phyloP scores from a whole-genome alignment of 2,113 vertebrate genomes.

The Entomyzon cyanotis region DNA sequence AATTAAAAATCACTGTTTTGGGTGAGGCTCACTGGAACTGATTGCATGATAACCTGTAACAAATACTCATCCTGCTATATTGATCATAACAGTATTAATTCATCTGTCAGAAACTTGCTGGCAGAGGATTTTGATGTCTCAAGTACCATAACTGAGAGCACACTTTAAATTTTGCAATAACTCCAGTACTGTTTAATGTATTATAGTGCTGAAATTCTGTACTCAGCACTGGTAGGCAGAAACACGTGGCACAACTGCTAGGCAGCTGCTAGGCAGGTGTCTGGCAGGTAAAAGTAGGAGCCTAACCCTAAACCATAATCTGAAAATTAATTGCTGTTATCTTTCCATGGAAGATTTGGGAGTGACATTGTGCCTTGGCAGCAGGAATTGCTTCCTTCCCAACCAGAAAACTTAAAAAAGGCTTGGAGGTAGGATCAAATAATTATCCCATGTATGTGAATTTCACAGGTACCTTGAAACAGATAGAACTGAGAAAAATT shows the following conservation, averaged over 20 bases:
- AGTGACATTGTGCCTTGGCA: constrained; percentile 72
- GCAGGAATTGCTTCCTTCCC: constrained; percentile 67
- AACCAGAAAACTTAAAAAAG: constrained; percentile 72
- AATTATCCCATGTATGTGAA: neutral
- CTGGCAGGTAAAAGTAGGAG: neutral
- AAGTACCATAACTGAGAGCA: neutral
- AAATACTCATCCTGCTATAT: neutral
- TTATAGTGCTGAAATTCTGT: neutral
- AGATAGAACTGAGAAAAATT: neutral
- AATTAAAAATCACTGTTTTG: neutral
- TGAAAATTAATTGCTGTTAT: neutral
- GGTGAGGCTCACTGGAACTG: neutral
- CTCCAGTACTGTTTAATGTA: neutral
- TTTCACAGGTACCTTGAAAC: neutral
- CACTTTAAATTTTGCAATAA: neutral
- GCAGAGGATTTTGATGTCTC: neutral
- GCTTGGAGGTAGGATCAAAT: constrained; percentile 75
- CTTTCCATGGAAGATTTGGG: constrained; percentile 72
- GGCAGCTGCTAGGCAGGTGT: neutral
- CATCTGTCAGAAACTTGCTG: neutral
- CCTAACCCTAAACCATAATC: neutral
- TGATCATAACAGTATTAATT: neutral
- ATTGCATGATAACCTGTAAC: neutral
- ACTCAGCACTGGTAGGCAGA: neutral
- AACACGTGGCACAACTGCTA: neutral